A percentile compares a stretch with the other conserved stretches of the same genome.
Conservation (phyloP, 2,113 vertebrate genomes). For the Antigone vipio region DNA sequence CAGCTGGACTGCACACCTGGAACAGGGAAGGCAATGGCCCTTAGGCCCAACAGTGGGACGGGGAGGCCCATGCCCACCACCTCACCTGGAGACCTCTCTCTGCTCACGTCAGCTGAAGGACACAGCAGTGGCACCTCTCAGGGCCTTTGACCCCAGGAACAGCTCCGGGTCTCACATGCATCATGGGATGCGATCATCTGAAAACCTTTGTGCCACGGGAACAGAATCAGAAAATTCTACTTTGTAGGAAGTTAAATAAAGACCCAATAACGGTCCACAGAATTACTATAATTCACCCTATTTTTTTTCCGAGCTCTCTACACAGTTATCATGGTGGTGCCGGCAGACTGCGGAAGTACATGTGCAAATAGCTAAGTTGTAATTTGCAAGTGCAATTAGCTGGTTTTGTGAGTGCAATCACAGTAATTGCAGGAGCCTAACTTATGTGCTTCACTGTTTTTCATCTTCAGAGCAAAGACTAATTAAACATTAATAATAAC, state of each 20-base stretch:
- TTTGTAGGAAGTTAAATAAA: slow-evolving; percentile 2
- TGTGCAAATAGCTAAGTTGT: slow-evolving; percentile 66
- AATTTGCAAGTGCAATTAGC: slow-evolving; percentile 73
- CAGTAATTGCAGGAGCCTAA: slow-evolving; percentile 68
- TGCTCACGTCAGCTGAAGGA: not conserved
- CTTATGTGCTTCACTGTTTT: slow-evolving; percentile 58
- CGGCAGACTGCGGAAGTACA: slow-evolving; percentile 50
- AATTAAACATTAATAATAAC: slow-evolving; percentile 70
- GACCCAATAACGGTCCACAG: not conserved
- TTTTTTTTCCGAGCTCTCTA: not conserved
- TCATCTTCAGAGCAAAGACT: slow-evolving; percentile 65
- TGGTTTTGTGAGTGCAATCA: slow-evolving; percentile 69
- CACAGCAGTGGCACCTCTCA: rapidly evolving
- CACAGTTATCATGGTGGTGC: slow-evolving; percentile 31
- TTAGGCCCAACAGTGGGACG: not conserved
- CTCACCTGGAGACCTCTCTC: not conserved
- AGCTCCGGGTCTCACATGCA: not conserved
- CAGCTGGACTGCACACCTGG: not conserved
- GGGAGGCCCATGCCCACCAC: not conserved
- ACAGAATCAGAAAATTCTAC: not conserved
- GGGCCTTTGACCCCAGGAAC: not conserved
- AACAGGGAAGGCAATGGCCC: not conserved
- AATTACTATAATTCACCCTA: slow-evolving; percentile 49
- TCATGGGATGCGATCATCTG: rapidly evolving
- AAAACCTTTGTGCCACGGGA: not conserved